Base-by-base conservation (phyloP, 1,140 invertebrate genomes). In the Lycorma delicatula region DNA sequence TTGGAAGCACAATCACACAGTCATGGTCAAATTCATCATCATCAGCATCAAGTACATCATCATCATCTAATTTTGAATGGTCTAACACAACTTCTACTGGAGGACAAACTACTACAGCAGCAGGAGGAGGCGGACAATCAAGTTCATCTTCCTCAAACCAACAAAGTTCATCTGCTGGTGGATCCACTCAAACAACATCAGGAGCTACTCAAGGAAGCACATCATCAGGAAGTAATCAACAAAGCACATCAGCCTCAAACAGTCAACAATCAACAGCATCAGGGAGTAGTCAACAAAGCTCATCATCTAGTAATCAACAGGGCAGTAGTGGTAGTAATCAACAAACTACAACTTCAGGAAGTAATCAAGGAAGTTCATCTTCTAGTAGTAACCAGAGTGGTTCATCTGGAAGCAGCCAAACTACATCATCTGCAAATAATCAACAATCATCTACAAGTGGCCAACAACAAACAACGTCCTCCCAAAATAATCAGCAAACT, bases 401-500 rank as follows among this genome's bases (percentile, higher is more conserved):
- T n/a, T 51, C 58, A 13, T 22, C 57, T 28, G 60, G 60, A 22
- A 47, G 57, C 28, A 59, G 29, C n/a, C 29, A 48, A 13, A 50
- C 59, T 16, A 63, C 51, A 23, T 56, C 59, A 29, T 50, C 53
- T 31, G 62, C 50, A 31, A 50, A 16, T 25, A 50, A 38, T 9
- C 56, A 59, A 50, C 61, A 63, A 52, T 41, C 59, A 16, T 47
- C 63, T 26, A 58, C 59, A 26, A 31, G 46, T 54, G 38, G 28
- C 16, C 29, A 36, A 22, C 53, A 63, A 41, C 54, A 60, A 31
- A 20, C 58, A 46, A 51, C 51, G 12, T 34, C 58, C 20, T 47
- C 54, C 27, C 58, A 55, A 38, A 52, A 27, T 20, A 63, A 56
- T 29, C 56, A 60, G 41, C 63, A 63, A 23, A 61, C 63, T 29